Evolutionary conservation across 2,797 vertebrate species (phyloP).

Genomic region (Micromesistius poutassou): DNA sequence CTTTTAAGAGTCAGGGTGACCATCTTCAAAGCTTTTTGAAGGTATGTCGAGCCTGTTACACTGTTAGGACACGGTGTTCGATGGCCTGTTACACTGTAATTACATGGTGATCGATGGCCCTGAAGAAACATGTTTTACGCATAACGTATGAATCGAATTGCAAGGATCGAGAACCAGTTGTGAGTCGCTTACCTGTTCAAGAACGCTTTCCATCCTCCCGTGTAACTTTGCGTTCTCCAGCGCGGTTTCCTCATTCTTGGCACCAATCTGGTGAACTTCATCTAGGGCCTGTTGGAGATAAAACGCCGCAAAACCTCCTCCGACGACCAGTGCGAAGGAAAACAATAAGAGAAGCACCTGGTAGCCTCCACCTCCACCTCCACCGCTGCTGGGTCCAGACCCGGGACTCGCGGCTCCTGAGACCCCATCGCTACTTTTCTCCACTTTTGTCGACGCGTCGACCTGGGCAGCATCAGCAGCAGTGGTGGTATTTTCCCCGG

Average conservation of each 20-base stretch:
- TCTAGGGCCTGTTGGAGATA: constrained; percentile 67
- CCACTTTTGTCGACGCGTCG: background rate
- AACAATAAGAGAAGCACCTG: constrained; percentile 46
- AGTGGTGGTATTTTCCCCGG: constrained; percentile 50
- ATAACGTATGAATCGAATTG: background rate
- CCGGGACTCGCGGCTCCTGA: background rate
- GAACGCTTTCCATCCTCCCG: constrained; percentile 58
- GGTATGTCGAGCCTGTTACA: background rate
- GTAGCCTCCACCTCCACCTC: constrained; percentile 44
- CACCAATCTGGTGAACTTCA: constrained; percentile 54
- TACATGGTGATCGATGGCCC: background rate
- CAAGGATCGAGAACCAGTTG: too few species aligned
- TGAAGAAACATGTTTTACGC: background rate
- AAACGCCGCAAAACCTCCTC: constrained; percentile 65
- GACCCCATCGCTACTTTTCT: background rate
- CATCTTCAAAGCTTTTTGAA: background rate
- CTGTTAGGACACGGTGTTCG: background rate
- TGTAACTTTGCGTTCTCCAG: constrained; percentile 46
- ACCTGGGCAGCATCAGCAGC: background rate
- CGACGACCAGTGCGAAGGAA: constrained; percentile 60
- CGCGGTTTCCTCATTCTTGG: constrained; percentile 51
- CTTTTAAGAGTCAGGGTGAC: background rate
- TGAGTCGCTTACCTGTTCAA: constrained; percentile 66
- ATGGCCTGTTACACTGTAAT: background rate
- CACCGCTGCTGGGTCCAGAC: constrained; percentile 27